These are phyloP conservation scores for Chloromyia formosa DNA, from an alignment of 2,888 invertebrate genomes.

Conservation along the genomic window DNA sequence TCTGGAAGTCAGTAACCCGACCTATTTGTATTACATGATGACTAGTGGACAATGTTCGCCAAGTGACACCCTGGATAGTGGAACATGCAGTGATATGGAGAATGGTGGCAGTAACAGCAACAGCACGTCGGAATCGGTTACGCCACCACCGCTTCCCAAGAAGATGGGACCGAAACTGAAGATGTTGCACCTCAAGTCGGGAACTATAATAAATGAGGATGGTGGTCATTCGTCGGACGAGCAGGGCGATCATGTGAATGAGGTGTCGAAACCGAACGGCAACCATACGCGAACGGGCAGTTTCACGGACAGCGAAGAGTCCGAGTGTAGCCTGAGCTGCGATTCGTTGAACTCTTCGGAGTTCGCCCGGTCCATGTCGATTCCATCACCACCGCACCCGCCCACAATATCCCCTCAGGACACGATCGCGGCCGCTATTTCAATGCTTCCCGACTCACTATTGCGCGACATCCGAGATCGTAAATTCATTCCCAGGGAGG, in stretches of 20 bases:
- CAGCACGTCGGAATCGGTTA: slow-evolving; percentile 44
- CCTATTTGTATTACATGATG: slow-evolving; percentile 67
- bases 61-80: slow-evolving; percentile 82
- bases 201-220: slow-evolving; percentile 37
- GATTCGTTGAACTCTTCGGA: slow-evolving; percentile 83
- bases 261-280: not conserved
- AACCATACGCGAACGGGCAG: slow-evolving; percentile 64
- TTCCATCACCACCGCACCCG: slow-evolving; percentile 45
- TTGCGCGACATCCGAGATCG: slow-evolving; percentile 77
- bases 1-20: slow-evolving; percentile 57
- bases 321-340: slow-evolving; percentile 80
- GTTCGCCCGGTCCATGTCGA: slow-evolving; percentile 65
- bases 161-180: slow-evolving; percentile 68
- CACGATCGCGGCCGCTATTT: slow-evolving; percentile 58
- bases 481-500: slow-evolving; percentile 64
- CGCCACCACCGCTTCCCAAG: slow-evolving; percentile 72
- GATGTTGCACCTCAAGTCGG: slow-evolving; percentile 44
- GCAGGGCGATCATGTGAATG: slow-evolving; percentile 1
- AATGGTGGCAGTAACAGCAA: slow-evolving; percentile 53
- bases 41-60: slow-evolving; percentile 85
- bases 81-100: slow-evolving; percentile 85
- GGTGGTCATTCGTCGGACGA: slow-evolving; percentile 18
- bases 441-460: slow-evolving; percentile 72
- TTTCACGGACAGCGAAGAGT: slow-evolving; percentile 70
- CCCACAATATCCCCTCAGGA: slow-evolving; percentile 60